These are phyloP conservation scores for Agrenia bidenticulata DNA, from an alignment of 2,888 invertebrate genomes.

Conservation along the genomic window DNA sequence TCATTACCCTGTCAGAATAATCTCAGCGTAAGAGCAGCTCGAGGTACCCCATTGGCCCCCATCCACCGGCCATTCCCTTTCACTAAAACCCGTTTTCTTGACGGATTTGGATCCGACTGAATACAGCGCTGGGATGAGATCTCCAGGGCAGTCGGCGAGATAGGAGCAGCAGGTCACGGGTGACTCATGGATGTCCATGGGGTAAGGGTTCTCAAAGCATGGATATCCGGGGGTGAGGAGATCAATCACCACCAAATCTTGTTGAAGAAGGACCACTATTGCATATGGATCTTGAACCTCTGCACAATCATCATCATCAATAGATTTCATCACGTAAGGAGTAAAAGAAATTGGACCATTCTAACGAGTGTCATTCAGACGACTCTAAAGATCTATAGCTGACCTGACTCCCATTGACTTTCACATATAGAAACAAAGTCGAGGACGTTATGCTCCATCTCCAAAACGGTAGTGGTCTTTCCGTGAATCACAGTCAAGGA, in stretches of 20 bases:
- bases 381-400: constrained; percentile 1
- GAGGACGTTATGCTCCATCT: constrained; percentile 98
- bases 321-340: background rate
- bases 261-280: constrained; percentile 94
- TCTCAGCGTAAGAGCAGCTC: constrained; percentile 95
- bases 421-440: constrained; percentile 96
- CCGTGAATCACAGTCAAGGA: constrained; percentile 82
- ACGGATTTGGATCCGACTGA: constrained; percentile 78
- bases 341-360: constrained; percentile 3
- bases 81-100: constrained; percentile 80
- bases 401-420: constrained; percentile 89
- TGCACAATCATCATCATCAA: constrained; percentile 55
- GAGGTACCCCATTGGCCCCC: constrained; percentile 96
- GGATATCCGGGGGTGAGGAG: constrained; percentile 93
- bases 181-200: constrained; percentile 99
- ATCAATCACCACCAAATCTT: constrained; percentile 97
- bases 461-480: constrained; percentile 93
- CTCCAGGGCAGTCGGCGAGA: constrained; percentile 96
- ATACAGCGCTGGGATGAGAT: constrained; percentile 96
- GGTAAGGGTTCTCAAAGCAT: constrained; percentile 98
- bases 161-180: constrained; percentile 96
- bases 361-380: no score
- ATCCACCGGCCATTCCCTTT: constrained; percentile 92
- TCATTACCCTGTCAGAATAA: constrained; percentile 90
- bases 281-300: constrained; percentile 97